Evolutionary conservation across 2,888 invertebrate genomes (phyloP).

Genomic region (Prosapia bicincta): DNA sequence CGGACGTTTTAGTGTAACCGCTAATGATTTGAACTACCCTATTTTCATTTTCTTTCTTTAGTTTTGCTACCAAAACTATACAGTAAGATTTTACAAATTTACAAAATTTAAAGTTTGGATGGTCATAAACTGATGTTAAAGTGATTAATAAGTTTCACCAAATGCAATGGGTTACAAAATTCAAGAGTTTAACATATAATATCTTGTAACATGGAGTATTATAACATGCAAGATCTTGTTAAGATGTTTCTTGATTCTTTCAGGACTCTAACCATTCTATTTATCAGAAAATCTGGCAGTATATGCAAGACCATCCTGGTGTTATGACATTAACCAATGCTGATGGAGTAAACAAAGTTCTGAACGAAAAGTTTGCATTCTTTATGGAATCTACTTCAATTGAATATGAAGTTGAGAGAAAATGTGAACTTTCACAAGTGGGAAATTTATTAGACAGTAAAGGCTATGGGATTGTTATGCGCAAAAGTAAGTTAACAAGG

Average conservation of each 20-base stretch:
- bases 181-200: too few relatives aligned
- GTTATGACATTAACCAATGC: slow-evolving; percentile 58
- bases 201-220: too few relatives aligned
- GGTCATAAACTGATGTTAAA: too few relatives aligned
- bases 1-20: too few relatives aligned
- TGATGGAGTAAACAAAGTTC: slow-evolving; percentile 59
- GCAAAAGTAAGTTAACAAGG: slow-evolving; percentile 64
- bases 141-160: too few relatives aligned
- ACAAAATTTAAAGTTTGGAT: too few relatives aligned
- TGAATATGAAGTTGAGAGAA: slow-evolving; percentile 75
- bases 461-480: slow-evolving; percentile 85
- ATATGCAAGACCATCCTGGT: slow-evolving; percentile 64
- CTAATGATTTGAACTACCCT: too few relatives aligned
- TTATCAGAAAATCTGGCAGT: slow-evolving; percentile 76
- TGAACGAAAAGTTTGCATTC: slow-evolving; percentile 71
- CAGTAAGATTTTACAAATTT: too few relatives aligned
- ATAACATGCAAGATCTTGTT: slow-evolving; percentile 5
- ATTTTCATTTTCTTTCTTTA: too few relatives aligned
- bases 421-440: slow-evolving; percentile 70
- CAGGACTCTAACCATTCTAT: slow-evolving; percentile 62
- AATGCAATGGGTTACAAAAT: too few relatives aligned
- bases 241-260: neutral
- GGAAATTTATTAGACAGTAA: slow-evolving; percentile 75
- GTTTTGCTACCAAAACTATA: too few relatives aligned
- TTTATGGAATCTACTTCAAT: slow-evolving; percentile 89